phyloP scores from a whole-genome alignment of 2,888 invertebrate species.

The Physocephala rufipes region DNA sequence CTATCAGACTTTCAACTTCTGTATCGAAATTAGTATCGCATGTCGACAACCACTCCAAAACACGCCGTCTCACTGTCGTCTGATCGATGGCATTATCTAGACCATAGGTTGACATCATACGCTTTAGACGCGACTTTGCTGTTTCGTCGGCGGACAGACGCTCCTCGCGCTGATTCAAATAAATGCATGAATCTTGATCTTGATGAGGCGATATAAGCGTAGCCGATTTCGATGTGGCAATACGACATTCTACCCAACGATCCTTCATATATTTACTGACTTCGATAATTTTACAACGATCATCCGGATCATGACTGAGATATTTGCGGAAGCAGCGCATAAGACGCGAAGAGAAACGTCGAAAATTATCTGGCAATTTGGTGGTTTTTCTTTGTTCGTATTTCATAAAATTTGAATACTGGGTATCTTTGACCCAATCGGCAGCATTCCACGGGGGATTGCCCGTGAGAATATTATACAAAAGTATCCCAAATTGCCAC shows the following conservation, averaged over 20 bases:
- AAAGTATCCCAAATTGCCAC: conserved; percentile 78
- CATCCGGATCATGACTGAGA: conserved; percentile 74
- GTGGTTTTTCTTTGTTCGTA: conserved; percentile 73
- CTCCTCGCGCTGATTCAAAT: conserved; percentile 68
- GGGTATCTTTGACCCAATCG: conserved; percentile 77
- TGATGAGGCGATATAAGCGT: conserved; percentile 61
- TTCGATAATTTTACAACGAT: conserved; percentile 71
- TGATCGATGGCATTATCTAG: conserved; percentile 74
- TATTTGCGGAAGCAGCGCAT: conserved; percentile 76
- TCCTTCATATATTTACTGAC: conserved; percentile 72
- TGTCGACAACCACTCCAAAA: conserved; percentile 75
- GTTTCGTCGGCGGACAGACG: conserved; percentile 68
- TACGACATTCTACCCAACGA: conserved; percentile 69
- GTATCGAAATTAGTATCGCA: conserved; percentile 67
- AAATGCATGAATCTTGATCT: conserved; percentile 68
- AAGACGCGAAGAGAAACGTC: conserved; percentile 74
- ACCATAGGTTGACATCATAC: conserved; percentile 71
- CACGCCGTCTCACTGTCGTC: conserved; percentile 70
- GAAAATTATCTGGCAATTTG: conserved; percentile 70
- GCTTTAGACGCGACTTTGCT: conserved; percentile 66
- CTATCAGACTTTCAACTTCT: conserved; percentile 59
- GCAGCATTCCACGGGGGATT: conserved; percentile 77
- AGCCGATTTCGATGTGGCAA: conserved; percentile 68
- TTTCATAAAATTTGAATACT: conserved; percentile 73
- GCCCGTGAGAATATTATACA: conserved; percentile 70